Evolutionary conservation across 2,797 vertebrate species (phyloP).

Genomic region (Clarias fuscus): DNA sequence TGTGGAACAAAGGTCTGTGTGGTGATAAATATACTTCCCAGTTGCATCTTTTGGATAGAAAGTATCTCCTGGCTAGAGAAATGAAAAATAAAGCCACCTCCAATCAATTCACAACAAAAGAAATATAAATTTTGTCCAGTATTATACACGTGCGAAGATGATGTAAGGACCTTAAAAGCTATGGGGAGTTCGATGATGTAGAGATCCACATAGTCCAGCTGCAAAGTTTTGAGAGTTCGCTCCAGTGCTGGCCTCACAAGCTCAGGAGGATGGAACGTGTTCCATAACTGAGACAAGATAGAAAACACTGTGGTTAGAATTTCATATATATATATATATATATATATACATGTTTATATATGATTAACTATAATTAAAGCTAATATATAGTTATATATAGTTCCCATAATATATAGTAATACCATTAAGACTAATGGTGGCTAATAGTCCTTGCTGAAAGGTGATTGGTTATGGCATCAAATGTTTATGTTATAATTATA

Average conservation of each 20-base stretch:
- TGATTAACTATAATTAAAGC: no score
- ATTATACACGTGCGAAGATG: background rate
- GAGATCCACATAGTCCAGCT: constrained; percentile 89
- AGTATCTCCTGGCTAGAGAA: constrained; percentile 80
- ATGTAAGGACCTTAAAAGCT: constrained; percentile 81
- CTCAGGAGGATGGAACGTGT: constrained; percentile 83
- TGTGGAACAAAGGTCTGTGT: constrained; percentile 86
- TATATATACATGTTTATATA: no score
- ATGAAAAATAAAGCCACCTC: background rate
- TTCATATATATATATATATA: no score
- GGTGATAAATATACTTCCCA: constrained; percentile 82
- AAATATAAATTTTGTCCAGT: background rate
- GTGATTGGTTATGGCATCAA: background rate
- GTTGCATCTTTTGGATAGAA: constrained; percentile 83
- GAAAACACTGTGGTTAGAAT: background rate
- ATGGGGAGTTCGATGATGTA: constrained; percentile 90
- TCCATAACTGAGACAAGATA: constrained; percentile 80
- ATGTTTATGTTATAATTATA: background rate
- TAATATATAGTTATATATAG: no score
- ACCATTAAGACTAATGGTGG: background rate
- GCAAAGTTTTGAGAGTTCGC: constrained; percentile 77
- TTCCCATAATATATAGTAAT: no score
- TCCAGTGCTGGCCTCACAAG: constrained; percentile 84
- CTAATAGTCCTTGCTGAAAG: background rate
- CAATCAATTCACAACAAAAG: background rate